Conservation (phyloP, 2,797 vertebrate species). For the Chelon labrosus region DNA sequence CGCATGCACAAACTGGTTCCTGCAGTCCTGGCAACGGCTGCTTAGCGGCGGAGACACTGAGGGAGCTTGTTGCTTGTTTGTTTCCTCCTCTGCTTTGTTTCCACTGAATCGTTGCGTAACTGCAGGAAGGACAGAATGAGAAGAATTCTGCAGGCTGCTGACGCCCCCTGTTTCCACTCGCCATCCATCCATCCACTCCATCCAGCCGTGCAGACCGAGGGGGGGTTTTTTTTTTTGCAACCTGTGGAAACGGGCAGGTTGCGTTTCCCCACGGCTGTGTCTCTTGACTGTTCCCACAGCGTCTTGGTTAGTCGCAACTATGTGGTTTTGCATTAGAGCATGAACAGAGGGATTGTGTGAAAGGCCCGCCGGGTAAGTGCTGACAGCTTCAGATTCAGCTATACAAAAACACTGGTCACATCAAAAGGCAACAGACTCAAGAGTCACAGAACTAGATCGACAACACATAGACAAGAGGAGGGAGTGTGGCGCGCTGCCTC, state of each 20-base stretch:
- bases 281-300: constrained; percentile 6
- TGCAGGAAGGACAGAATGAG: constrained; percentile 22
- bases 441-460: constrained; percentile 35
- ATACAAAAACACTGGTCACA: background rate
- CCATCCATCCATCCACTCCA: constrained; percentile 17
- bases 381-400: background rate
- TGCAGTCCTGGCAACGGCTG: constrained; percentile 62
- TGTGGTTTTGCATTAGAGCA: constrained; percentile 3
- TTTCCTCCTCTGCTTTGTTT: constrained; percentile 71
- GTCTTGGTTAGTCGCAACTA: constrained; percentile 14
- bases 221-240: constrained; percentile 48
- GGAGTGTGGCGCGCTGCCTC: background rate
- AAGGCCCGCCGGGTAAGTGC: constrained; percentile 18
- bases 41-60: constrained; percentile 61
- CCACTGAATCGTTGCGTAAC: constrained; percentile 73
- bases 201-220: constrained; percentile 5
- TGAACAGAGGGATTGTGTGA: constrained; percentile 4
- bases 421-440: background rate
- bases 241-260: constrained; percentile 30
- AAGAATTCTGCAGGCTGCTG: constrained; percentile 28
- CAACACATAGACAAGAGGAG: constrained; percentile 19
- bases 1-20: constrained; percentile 1
- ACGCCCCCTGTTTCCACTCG: constrained; percentile 24
- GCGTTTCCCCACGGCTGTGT: background rate
- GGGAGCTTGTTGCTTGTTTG: constrained; percentile 73